These are phyloP conservation scores for Hymenochirus boettgeri DNA, from an alignment of 2,113 vertebrate species.

Conservation along the genomic window DNA sequence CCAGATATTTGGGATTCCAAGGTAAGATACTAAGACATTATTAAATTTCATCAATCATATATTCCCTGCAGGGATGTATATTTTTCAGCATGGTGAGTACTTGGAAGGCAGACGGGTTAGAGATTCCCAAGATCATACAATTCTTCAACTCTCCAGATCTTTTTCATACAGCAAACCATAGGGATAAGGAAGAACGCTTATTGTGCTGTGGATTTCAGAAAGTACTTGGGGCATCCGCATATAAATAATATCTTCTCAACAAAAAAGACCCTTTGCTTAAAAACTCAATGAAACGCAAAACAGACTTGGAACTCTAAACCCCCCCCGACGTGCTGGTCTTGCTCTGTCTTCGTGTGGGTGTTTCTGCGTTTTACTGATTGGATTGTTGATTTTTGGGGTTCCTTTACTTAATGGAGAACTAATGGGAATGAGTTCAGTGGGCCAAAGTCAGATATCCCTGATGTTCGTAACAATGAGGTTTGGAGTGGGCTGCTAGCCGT, in stretches of 20 bases:
- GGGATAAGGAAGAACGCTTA: background rate
- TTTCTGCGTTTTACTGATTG: conserved; percentile 72
- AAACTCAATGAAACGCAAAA: background rate
- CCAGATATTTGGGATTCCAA: too few relatives aligned
- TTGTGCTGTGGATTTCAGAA: background rate
- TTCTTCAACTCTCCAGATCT: background rate
- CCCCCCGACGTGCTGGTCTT: conserved; percentile 76
- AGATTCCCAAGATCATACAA: background rate
- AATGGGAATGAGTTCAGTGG: conserved; percentile 80
- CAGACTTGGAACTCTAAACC: conserved; percentile 60
- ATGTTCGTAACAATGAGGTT: conserved; percentile 76
- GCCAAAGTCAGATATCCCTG: conserved; percentile 74
- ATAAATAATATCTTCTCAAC: conserved; percentile 9
- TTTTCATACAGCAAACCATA: too few relatives aligned
- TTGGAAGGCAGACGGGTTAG: background rate
- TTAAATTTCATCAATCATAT: background rate
- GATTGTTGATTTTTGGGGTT: conserved; percentile 74
- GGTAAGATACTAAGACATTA: background rate
- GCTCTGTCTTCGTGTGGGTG: conserved; percentile 73
- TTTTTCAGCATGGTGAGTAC: background rate
- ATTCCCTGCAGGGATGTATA: background rate
- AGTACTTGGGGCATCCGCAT: background rate
- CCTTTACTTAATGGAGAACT: conserved; percentile 77
- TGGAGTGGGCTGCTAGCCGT: conserved; percentile 78
- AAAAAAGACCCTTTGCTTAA: conserved; percentile 8